phyloP scores from a whole-genome alignment of 2,113 vertebrate species.

The Limnothrissa miodon region DNA sequence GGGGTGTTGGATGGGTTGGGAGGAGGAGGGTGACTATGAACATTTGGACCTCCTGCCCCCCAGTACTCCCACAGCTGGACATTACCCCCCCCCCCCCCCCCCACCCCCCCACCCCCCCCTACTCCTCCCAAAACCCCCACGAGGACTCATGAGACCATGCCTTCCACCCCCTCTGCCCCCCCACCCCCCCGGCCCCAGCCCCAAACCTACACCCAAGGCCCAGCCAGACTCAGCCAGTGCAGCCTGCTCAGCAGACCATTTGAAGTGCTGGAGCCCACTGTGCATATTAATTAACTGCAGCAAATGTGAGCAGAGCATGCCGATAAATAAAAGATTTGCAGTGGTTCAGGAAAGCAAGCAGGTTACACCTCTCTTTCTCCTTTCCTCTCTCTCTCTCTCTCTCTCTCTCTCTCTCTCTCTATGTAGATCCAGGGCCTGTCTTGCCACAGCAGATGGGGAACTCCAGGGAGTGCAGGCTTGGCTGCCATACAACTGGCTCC shows the following conservation, averaged over 20 bases:
- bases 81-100: conserved; percentile 55
- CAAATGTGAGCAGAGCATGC: conserved; percentile 48
- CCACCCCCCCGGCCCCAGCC: background rate
- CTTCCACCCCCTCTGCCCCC: background rate
- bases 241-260: conserved; percentile 44
- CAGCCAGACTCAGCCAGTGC: background rate
- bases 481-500: conserved; percentile 59
- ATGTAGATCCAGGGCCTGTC: conserved; percentile 37
- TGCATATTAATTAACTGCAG: conserved; percentile 63
- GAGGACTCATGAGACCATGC: conserved; percentile 26
- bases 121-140: conserved; percentile 34
- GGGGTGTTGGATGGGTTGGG: conserved; percentile 56
- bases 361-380: conserved; percentile 32
- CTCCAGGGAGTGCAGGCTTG: conserved; percentile 62
- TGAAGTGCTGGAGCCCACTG: conserved; percentile 57
- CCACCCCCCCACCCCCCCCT: conserved; percentile 40
- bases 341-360: conserved; percentile 38
- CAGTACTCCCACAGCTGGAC: conserved; percentile 45
- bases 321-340: conserved; percentile 68
- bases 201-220: background rate
- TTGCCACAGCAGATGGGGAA: conserved; percentile 52
- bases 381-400: conserved; percentile 32
- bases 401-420: conserved; percentile 37
- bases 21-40: background rate
- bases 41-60: conserved; percentile 20